Conservation (phyloP, 2,113 vertebrate species). For the Ondatra zibethicus region DNA sequence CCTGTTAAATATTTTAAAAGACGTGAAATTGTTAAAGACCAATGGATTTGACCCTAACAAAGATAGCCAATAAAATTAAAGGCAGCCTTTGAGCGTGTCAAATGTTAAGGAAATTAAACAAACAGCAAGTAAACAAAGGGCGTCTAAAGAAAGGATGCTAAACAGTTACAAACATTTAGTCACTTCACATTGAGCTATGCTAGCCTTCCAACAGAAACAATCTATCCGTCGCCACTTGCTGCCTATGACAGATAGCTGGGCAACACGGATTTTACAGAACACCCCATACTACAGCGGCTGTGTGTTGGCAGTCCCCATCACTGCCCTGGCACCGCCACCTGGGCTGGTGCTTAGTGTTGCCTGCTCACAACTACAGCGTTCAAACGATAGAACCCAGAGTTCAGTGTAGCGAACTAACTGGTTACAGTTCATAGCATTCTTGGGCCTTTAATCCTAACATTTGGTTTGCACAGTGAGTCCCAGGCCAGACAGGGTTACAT, state of each 20-base stretch:
- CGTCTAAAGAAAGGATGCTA: slow-evolving; percentile 29
- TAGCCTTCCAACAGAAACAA: background rate
- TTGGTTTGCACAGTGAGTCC: background rate
- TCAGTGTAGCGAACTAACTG: background rate
- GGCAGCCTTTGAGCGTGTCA: background rate
- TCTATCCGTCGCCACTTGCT: background rate
- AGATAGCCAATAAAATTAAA: background rate
- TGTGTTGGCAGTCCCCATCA: no score
- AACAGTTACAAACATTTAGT: background rate
- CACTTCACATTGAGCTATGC: background rate
- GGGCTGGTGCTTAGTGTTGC: background rate
- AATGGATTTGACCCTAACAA: background rate
- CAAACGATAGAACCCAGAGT: background rate
- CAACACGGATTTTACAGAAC: background rate
- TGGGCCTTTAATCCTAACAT: background rate
- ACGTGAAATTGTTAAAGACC: slow-evolving; percentile 41
- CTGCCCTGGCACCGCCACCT: background rate
- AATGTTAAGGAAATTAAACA: background rate
- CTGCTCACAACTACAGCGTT: background rate
- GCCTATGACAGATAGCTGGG: background rate
- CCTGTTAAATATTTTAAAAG: slow-evolving; percentile 77
- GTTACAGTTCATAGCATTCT: background rate
- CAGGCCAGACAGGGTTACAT: background rate
- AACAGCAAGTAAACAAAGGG: background rate
- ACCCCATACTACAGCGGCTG: background rate